Percentiles rank a stretch among this genome's conserved stretches.
Conservation (phyloP, 2,797 vertebrate genomes). For the Xenentodon cancila region DNA sequence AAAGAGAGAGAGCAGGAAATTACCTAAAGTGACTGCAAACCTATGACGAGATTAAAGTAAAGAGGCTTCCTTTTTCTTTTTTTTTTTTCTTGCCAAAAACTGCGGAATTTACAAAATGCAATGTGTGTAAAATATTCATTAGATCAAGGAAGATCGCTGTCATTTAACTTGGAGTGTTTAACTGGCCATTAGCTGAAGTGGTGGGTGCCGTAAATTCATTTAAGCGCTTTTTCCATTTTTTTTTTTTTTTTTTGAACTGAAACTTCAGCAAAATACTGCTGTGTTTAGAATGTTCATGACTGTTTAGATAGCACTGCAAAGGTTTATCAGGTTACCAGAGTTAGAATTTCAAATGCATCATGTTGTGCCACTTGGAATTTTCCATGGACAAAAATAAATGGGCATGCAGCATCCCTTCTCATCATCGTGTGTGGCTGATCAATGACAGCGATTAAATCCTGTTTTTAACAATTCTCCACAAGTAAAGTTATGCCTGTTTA, state of each 20-base stretch:
- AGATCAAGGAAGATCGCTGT: slow-evolving; percentile 6
- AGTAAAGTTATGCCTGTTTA: not conserved
- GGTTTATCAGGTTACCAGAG: not conserved
- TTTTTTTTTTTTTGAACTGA: slow-evolving; percentile 7
- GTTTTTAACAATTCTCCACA: not conserved
- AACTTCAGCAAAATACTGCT: slow-evolving; percentile 4
- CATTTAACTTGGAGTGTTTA: slow-evolving; percentile 11
- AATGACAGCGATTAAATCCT: slow-evolving; percentile 7
- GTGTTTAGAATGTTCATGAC: not conserved
- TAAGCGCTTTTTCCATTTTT: not conserved
- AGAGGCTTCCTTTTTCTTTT: slow-evolving; percentile 7
- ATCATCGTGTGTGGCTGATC: not conserved
- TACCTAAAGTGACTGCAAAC: slow-evolving; percentile 2
- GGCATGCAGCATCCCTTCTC: not conserved
- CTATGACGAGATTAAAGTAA: slow-evolving; percentile 5
- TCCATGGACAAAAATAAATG: slow-evolving; percentile 1
- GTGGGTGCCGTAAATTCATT: slow-evolving; percentile 4
- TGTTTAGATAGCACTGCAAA: not conserved
- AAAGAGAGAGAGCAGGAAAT: slow-evolving; percentile 2
- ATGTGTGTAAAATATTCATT: slow-evolving; percentile 17
- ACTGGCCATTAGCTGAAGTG: slow-evolving; percentile 15
- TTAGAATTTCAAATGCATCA: slow-evolving; percentile 2
- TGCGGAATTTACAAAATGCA: slow-evolving; percentile 8
- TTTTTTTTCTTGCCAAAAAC: not conserved
- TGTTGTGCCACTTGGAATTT: not conserved